These are phyloP conservation scores for Eremophila alpestris DNA, from an alignment of 2,797 vertebrate genomes.

Conservation along the genomic window DNA sequence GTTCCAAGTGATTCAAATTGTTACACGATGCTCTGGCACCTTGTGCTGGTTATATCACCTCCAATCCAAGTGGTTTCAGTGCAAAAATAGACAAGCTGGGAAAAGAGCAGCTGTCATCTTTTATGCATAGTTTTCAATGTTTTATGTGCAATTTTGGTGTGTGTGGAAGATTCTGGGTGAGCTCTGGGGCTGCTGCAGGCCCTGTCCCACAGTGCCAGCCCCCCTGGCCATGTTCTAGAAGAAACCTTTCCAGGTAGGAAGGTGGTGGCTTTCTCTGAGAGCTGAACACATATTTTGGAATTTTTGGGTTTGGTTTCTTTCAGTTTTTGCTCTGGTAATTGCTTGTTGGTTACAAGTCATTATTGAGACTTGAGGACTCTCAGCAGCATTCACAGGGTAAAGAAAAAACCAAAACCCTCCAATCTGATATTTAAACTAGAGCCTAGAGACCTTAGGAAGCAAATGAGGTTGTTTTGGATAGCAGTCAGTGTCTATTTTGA, in stretches of 20 bases:
- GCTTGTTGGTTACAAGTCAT: neutral
- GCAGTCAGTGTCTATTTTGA: neutral
- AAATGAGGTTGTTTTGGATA: neutral
- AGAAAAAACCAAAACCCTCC: neutral
- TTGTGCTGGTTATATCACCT: slow-evolving; percentile 38
- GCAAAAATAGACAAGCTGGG: slow-evolving; percentile 36
- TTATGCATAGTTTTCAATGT: neutral
- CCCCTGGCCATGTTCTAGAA: neutral
- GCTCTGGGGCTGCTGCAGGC: neutral
- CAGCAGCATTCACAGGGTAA: neutral
- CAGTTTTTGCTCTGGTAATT: neutral
- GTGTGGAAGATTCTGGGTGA: slow-evolving; percentile 1
- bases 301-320: neutral
- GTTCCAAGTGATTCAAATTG: slow-evolving; percentile 16
- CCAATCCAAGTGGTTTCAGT: slow-evolving; percentile 6
- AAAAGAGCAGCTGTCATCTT: slow-evolving; percentile 44
- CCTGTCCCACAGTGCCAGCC: neutral
- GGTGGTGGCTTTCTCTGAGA: neutral
- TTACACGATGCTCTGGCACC: slow-evolving; percentile 43
- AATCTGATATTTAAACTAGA: neutral
- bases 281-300: accelerated
- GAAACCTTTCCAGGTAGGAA: neutral
- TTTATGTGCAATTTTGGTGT: neutral
- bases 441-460: neutral
- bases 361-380: neutral